These are phyloP conservation scores for Drosophila mayri DNA, from an alignment of 1,140 invertebrate genomes.

Conservation along the genomic window DNA sequence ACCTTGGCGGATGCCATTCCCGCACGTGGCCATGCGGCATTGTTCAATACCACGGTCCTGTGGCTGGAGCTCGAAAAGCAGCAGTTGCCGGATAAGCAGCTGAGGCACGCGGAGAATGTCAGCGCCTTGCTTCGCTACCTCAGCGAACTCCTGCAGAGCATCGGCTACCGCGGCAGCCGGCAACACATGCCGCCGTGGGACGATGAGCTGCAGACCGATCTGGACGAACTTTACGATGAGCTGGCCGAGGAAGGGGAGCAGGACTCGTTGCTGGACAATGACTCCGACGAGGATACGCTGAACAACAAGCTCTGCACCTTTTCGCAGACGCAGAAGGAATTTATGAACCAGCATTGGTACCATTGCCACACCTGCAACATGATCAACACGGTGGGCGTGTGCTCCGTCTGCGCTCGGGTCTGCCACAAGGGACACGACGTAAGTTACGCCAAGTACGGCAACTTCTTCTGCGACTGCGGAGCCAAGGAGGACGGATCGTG, in stretches of 20 bases:
- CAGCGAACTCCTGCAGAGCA: constrained; percentile 85
- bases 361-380: constrained; percentile 99
- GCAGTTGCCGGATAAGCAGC: constrained; percentile 87
- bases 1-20: constrained; percentile 93
- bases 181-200: constrained; percentile 92
- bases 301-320: constrained; percentile 98
- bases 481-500: constrained; percentile 95
- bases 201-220: constrained; percentile 90
- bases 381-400: constrained; percentile 99
- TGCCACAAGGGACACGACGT: constrained; percentile 98
- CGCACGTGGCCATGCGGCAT: constrained; percentile 90
- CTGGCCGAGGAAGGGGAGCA: constrained; percentile 92
- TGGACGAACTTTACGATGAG: constrained; percentile 88
- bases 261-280: constrained; percentile 93
- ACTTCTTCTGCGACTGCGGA: constrained; percentile 99
- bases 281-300: constrained; percentile 97
- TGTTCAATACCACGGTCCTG: constrained; percentile 92
- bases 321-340: constrained; percentile 98
- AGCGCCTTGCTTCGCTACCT: constrained; percentile 85
- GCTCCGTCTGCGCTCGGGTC: constrained; percentile 97
- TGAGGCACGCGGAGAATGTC: constrained; percentile 74
- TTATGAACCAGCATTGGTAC: constrained; percentile 99
- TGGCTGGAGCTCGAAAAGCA: constrained; percentile 92
- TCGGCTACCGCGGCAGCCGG: constrained; percentile 85
- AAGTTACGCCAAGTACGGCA: constrained; percentile 98